A percentile compares a stretch with the other conserved stretches of the same genome.
These are phyloP conservation scores for Margarornis squamiger DNA, from an alignment of 2,797 vertebrate genomes.

Conservation along the genomic window DNA sequence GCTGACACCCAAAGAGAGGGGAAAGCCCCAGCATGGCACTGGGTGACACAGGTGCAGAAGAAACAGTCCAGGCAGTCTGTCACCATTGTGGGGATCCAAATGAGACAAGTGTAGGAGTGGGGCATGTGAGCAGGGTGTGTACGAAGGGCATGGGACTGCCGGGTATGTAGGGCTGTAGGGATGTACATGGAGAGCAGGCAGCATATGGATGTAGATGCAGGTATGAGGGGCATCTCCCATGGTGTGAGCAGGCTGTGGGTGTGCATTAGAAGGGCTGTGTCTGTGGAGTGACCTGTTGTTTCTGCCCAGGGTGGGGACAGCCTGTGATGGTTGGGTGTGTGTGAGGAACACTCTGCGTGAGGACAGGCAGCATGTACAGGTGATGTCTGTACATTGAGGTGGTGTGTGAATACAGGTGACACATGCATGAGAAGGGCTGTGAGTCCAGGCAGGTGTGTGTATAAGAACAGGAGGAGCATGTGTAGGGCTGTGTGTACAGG, in stretches of 20 bases:
- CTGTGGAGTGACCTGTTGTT: not conserved
- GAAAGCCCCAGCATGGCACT: not conserved
- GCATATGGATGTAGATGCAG: accelerated
- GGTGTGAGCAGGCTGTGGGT: not conserved
- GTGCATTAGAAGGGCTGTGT: not conserved
- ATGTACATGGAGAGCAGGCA: accelerated
- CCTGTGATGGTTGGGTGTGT: too few relatives aligned
- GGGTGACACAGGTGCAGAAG: not conserved
- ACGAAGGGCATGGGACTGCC: not conserved
- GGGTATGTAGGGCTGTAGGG: not conserved
- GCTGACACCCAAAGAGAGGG: not conserved
- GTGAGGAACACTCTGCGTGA: not conserved
- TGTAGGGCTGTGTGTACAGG: not conserved
- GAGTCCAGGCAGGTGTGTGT: not conserved
- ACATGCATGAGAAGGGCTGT: not conserved
- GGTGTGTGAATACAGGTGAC: not conserved
- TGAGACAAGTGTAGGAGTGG: not conserved
- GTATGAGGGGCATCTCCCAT: too few relatives aligned
- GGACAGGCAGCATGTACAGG: not conserved
- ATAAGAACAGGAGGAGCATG: not conserved
- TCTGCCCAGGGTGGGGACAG: not conserved
- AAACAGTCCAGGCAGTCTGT: not conserved
- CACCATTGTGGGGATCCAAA: accelerated
- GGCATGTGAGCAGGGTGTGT: not conserved
- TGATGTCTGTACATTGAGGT: accelerated